Evolutionary conservation across 2,797 vertebrate species (phyloP).

Genomic region (Chelidonichthys spinosus): DNA sequence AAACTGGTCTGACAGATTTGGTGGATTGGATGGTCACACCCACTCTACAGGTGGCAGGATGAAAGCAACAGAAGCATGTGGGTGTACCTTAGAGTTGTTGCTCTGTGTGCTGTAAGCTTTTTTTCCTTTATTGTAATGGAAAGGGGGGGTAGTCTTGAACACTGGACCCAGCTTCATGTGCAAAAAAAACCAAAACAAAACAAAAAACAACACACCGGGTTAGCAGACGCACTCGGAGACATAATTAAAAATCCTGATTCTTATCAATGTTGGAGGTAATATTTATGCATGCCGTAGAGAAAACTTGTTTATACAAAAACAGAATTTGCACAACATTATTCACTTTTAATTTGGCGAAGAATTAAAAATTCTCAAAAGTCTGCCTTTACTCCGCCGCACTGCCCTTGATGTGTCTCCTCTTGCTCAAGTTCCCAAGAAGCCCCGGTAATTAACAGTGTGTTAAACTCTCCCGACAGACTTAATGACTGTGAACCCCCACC

Average conservation of each 20-base stretch:
- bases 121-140: constrained; percentile 42
- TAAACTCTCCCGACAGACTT: constrained; percentile 59
- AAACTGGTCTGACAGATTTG: constrained; percentile 75
- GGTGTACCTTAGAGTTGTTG: constrained; percentile 70
- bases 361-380: constrained; percentile 40
- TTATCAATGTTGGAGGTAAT: constrained; percentile 31
- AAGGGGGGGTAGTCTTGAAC: constrained; percentile 9
- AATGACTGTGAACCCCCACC: constrained; percentile 41
- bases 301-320: constrained; percentile 38
- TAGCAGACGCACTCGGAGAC: constrained; percentile 7
- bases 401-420: constrained; percentile 62
- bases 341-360: constrained; percentile 48
- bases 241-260: constrained; percentile 27
- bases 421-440: constrained; percentile 48
- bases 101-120: constrained; percentile 50
- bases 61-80: constrained; percentile 78
- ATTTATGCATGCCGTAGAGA: constrained; percentile 32
- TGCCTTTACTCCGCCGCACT: constrained; percentile 35
- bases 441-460: constrained; percentile 54
- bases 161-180: constrained; percentile 24
- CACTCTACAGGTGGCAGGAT: constrained; percentile 79
- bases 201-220: neutral
- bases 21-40: constrained; percentile 74
- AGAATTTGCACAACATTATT: constrained; percentile 44
- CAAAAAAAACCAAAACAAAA: neutral